Evolutionary conservation across 2,888 invertebrate species (phyloP), one percentile per base, ranked within the genome.

Genomic region (Stenotaenia linearis): DNA sequence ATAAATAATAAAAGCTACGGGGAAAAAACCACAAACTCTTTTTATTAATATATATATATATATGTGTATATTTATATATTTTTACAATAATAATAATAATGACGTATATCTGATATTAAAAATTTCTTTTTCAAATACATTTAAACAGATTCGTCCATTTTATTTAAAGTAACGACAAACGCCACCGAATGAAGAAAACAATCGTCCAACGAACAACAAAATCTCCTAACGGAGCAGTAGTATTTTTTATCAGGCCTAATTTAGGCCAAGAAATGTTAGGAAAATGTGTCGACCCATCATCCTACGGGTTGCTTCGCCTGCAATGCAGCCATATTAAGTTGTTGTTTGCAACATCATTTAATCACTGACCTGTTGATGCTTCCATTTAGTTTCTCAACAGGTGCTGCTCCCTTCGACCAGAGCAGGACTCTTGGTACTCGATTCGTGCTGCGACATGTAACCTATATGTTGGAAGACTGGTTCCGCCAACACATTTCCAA

Each of bases 401-500:
- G 56, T 56, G 37, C 78, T 78, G 78, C 78, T 78, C 35, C 56
- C 78, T 21, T 56, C 78, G 25, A 78, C 56, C 40, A 78, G 9
- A 30, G 56, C 37, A n/a, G 78, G 61, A 61, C 61, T 78, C 25
- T 56, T 50, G 30, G 56, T 30, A 18, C 61, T 56, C 30, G 78
- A 78, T 30, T 78, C 56, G 78, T 78, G 56, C 21, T 18, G 76
- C 23, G 78, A 78, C 28, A 78, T 50, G 78, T 61, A 78, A 78
- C 78, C 78, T 78, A 78, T 37, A 78, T 78, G 78, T 61, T 78
- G 78, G 56, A 78, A 78, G 61, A 78, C 69, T 23, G 78, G 78
- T 32, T 78, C 78, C 78, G 78, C 78, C 78, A 78, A 78, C 78
- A 78, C 56, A 69, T 78, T 78, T 25, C 78, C 78, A 61, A 78